Evolutionary conservation across 2,888 invertebrate genomes (phyloP), one percentile per base, ranked within the genome.

Genomic region (Uropetala carovei): DNA sequence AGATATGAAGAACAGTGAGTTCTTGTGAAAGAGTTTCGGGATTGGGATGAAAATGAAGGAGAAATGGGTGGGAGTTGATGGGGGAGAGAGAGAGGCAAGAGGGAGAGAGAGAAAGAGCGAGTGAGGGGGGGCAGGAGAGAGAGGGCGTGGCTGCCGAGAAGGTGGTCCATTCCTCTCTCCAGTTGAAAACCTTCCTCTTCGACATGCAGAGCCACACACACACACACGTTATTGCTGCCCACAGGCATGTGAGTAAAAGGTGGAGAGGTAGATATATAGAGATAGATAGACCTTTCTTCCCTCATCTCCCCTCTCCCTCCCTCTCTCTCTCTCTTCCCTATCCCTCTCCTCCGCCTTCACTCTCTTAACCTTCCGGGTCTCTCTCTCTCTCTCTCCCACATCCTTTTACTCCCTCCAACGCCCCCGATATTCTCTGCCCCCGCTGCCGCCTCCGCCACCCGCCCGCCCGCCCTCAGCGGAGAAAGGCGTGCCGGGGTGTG

Each of bases 1-100:
- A 75, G 75, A 75, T 75, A 75, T 75, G 75, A 14, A 75, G n/a
- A 75, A 68, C n/a, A 75, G 10, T 75, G 75, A 75, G 75, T 75
- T 75, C 75, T 75, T 75, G 75, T 8, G 75, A 75, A 75, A 75
- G 75, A 75, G 75, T 75, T 75, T 75, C 27, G n/a, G 75, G 22
- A 75, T 22, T 75, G n/a, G 75, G 22, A 75, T 22, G 75, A 75
- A 75, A 75, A 10, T 22, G 75, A 75, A 75, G n/a, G 75, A 27
- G 75, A 75, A 22, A 11, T 75, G 75, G n/a, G 13, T 43, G n/a
- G 3, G 43, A 43, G 43, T 43, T 22, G 27, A 27, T 13, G 11
- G 27, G 43, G 5, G 43, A 13, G 14, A 11, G 22, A 27, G 75
- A 43, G 43, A 5, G 43, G 43, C 43, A 43, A 43, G 43, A 43